Conservation (phyloP, 1,140 invertebrate genomes). For the Tenebrio molitor region DNA sequence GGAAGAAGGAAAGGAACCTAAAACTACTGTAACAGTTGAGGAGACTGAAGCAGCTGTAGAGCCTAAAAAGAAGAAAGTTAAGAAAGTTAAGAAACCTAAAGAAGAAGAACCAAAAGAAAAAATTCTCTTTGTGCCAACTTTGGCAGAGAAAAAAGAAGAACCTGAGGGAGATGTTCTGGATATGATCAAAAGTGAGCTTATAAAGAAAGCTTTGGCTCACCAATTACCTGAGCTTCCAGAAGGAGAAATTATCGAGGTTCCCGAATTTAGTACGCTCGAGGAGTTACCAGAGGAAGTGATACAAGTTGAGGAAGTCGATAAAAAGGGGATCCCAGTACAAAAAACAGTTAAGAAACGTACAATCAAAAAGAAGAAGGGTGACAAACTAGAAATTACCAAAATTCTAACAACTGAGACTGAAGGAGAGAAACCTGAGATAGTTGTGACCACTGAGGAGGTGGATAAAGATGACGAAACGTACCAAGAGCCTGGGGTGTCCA, state of each 20-base stretch:
- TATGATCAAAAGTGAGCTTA: constrained; percentile 55
- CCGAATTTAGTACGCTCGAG: constrained; percentile 44
- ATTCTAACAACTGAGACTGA: constrained; percentile 47
- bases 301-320: constrained; percentile 32
- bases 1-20: constrained; percentile 62
- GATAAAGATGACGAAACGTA: constrained; percentile 47
- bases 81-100: constrained; percentile 42
- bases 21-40: constrained; percentile 65
- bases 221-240: constrained; percentile 55
- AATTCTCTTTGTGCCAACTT: constrained; percentile 55
- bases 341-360: constrained; percentile 53
- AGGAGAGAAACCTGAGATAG: constrained; percentile 48
- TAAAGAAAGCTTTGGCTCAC: constrained; percentile 56
- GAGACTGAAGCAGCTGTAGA: constrained; percentile 53
- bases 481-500: constrained; percentile 41
- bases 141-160: constrained; percentile 54
- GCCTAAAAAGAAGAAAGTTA: constrained; percentile 40
- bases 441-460: constrained; percentile 48
- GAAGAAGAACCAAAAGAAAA: constrained; percentile 56
- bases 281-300: constrained; percentile 65
- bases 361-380: constrained; percentile 52
- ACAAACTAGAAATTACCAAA: constrained; percentile 55
- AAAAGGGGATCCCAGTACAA: constrained; percentile 22
- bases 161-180: constrained; percentile 51
- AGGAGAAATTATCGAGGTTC: constrained; percentile 51